Evolutionary conservation across 1,140 invertebrate genomes (phyloP), one percentile per base, ranked within the genome.

Genomic region (Glomeris maerens): DNA sequence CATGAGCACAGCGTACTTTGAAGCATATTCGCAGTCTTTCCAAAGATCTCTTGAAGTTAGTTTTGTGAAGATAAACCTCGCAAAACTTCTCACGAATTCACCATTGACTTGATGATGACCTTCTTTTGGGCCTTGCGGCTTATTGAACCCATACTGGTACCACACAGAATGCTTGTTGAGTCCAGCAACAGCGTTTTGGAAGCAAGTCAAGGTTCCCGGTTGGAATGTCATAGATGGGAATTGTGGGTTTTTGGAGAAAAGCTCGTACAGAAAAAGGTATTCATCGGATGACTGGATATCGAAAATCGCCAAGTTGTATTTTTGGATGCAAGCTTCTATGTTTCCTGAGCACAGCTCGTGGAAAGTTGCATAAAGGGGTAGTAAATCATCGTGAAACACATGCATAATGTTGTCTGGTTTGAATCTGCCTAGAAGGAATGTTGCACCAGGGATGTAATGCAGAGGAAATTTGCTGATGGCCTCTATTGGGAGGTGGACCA

Each of bases 321-420:
- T 49, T 20, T 46, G 45, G 39, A 38, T 31, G 52, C 62, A 64
- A 2, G 25, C 21, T 5, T 49, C 20, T 55, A 64, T 39, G 52
- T 71, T 31, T 57, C 65, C 57, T 29, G 10, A 17, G 52, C 61
- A 61, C 25, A 66, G 26, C 13, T 59, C 54, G 14, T 58, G 49
- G 25, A 73, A 58, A 20, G 70, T 72, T 22, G 60, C 46, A 59
- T 60, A 68, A 3, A 74, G 45, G 3, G 74, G 74, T 14, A 76
- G 47, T 0, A 76, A 50, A 57, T 76, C 74, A 62, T 76, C 74
- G 62, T 76, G 74, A 29, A 76, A 58, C 27, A 72, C 65, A 64
- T 76, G 74, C 73, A 76, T 75, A 14, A 75, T 59, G 59, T 76
- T 76, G 53, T 74, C 72, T 4, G 72, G 67, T 55, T 75, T 71